Base-by-base conservation (phyloP, 2,113 vertebrate genomes). In the Malurus elegans region DNA sequence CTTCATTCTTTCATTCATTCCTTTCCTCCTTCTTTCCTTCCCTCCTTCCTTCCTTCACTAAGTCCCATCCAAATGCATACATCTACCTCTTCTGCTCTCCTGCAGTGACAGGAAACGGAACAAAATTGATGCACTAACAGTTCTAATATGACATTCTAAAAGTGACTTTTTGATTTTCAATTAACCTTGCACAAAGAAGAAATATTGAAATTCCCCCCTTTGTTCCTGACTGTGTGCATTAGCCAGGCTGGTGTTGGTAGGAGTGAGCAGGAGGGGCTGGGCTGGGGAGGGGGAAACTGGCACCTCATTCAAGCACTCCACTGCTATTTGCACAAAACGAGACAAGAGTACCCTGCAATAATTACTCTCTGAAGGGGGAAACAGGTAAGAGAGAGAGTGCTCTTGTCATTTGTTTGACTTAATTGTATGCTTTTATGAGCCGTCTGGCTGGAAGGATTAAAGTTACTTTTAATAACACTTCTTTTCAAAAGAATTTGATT, bases 391-490 rank as follows among this genome's bases (percentile, higher is more conserved):
- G 78, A 97, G 90, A 96, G 94, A 97, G 97, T 58, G 93, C 87
- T 97, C 96, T 96, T 98, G 96, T 97, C 96, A 96, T 97, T 97
- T 98, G 96, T 97, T 98, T 97, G 98, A 97, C 97, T 98, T 98
- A 98, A 98, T 97, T 97, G 96, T 98, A 88, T 97, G 97, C 97
- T 98, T 98, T 98, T 98, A 98, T 95, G 94, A 98, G 93, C 92
- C 1, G 36, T 96, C 96, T 98, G 95, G 91, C 96, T 98, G 93
- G 93, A 98, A 97, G 95, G 97, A 98, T 98, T 98, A 98, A 98
- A 98, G 97, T 97, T 98, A 97, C 94, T 98, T 98, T 98, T 97
- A 98, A 98, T 98, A 98, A 98, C 91, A 96, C 84, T 97, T 92
- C 90, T 95, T 98, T 97, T 98, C 96, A 96, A 95, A 97, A 93